phyloP scores from a whole-genome alignment of 2,113 vertebrate species.

The Clarias magur region DNA sequence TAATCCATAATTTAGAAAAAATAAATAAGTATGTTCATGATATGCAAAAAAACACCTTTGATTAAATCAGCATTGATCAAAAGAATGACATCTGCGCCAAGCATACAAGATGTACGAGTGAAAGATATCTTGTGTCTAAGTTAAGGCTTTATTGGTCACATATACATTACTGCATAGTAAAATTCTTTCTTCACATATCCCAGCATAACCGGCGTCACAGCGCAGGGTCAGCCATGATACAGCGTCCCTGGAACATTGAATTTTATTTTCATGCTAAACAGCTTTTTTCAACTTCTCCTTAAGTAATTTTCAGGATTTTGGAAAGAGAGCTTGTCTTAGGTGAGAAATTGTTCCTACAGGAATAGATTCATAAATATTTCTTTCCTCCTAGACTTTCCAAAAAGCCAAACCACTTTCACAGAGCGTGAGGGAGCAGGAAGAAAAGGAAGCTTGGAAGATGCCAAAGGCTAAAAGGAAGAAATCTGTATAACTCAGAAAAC shows the following conservation, averaged over 20 bases:
- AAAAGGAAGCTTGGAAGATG: neutral
- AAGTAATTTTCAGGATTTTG: neutral
- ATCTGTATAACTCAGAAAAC: neutral
- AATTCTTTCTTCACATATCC: too few species aligned
- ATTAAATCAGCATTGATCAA: neutral
- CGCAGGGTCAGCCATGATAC: too few species aligned
- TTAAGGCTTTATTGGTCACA: too few species aligned
- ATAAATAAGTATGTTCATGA: too few species aligned
- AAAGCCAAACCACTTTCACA: neutral
- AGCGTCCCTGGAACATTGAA: too few species aligned
- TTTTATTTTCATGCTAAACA: neutral
- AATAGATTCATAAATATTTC: constrained; percentile 6
- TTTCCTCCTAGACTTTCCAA: neutral
- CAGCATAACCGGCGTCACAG: too few species aligned
- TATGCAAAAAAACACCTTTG: too few species aligned
- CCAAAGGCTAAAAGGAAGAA: neutral
- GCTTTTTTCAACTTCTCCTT: neutral
- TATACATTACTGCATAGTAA: too few species aligned
- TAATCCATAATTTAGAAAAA: neutral
- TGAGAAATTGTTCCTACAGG: constrained; percentile 16
- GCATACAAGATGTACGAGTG: constrained; percentile 15
- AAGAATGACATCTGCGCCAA: constrained; percentile 55
- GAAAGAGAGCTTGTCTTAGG: neutral
- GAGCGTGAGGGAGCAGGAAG: neutral
- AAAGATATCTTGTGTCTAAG: too few species aligned